Percentiles rank a stretch among this genome's conserved stretches.
phyloP scores from a whole-genome alignment of 2,888 invertebrate species.

The Nomada hirtipes region DNA sequence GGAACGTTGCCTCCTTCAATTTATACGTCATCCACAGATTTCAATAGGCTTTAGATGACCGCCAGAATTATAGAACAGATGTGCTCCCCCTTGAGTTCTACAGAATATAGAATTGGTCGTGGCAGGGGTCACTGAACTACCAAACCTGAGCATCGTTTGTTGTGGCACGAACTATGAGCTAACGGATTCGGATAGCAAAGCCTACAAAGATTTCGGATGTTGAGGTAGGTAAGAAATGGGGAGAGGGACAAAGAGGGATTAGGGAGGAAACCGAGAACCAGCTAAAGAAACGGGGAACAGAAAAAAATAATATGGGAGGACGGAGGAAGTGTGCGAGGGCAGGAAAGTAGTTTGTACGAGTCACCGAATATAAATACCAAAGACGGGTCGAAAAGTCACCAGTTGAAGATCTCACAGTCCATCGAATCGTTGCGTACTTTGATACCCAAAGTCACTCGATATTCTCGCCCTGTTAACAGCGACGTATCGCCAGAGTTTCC shows the following conservation, averaged over 20 bases:
- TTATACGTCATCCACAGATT: too few species aligned
- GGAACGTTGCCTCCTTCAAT: too few species aligned
- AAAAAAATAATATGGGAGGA: conserved; percentile 51
- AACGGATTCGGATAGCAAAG: conserved; percentile 10
- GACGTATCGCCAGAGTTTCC: neutral
- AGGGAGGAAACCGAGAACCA: neutral
- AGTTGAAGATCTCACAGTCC: conserved; percentile 70
- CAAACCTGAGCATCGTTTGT: conserved; percentile 24
- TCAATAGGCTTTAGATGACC: neutral
- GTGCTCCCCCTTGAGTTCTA: conserved; percentile 6
- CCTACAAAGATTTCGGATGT: conserved; percentile 62
- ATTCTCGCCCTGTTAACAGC: too few species aligned
- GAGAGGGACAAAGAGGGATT: neutral
- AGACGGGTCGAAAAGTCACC: conserved; percentile 66
- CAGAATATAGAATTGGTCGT: neutral
- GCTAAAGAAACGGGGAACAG: neutral
- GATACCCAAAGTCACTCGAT: neutral
- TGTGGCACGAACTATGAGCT: conserved; percentile 5
- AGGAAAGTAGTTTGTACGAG: conserved; percentile 55
- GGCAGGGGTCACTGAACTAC: conserved; percentile 53
- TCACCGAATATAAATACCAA: conserved; percentile 73
- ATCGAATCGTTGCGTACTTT: conserved; percentile 23
- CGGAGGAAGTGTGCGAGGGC: conserved; percentile 39
- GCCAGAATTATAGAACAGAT: neutral
- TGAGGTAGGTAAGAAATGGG: conserved; percentile 50